These are phyloP conservation scores for Noctua pronuba DNA, from an alignment of 2,888 invertebrate genomes.

Conservation along the genomic window DNA sequence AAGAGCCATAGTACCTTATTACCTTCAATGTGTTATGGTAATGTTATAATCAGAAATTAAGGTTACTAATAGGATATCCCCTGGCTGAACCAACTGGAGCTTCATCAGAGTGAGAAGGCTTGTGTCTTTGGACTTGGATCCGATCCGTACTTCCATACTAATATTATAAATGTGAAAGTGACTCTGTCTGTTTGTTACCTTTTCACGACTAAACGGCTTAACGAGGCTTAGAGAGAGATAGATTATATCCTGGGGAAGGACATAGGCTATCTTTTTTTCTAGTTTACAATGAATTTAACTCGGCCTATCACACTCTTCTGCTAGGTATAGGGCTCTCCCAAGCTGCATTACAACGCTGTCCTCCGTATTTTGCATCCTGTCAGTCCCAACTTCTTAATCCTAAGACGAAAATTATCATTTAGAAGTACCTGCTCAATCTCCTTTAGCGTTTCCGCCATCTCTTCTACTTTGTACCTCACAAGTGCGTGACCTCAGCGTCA, in stretches of 20 bases:
- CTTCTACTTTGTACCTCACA: constrained; percentile 50
- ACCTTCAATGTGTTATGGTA: neutral
- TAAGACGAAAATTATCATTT: neutral
- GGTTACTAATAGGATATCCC: neutral
- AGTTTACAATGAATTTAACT: neutral
- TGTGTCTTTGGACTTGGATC: neutral
- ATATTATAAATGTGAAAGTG: too few species aligned
- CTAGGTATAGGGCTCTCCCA: neutral
- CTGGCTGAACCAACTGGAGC: neutral
- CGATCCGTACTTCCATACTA: too few species aligned
- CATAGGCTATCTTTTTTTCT: too few species aligned
- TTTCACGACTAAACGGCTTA: too few species aligned
- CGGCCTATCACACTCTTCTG: neutral
- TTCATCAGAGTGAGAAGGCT: neutral
- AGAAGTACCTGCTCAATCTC: neutral
- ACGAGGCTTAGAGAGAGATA: too few species aligned
- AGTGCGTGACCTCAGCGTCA: constrained; percentile 79
- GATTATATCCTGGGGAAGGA: too few species aligned
- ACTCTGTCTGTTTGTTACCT: too few species aligned
- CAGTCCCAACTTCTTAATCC: neutral
- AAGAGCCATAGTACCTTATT: neutral
- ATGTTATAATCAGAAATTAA: neutral
- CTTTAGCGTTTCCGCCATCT: neutral
- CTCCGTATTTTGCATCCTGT: neutral
- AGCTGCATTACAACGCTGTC: neutral